Evolutionary conservation across 1,140 invertebrate species (phyloP).

Genomic region (Galleria mellonella): DNA sequence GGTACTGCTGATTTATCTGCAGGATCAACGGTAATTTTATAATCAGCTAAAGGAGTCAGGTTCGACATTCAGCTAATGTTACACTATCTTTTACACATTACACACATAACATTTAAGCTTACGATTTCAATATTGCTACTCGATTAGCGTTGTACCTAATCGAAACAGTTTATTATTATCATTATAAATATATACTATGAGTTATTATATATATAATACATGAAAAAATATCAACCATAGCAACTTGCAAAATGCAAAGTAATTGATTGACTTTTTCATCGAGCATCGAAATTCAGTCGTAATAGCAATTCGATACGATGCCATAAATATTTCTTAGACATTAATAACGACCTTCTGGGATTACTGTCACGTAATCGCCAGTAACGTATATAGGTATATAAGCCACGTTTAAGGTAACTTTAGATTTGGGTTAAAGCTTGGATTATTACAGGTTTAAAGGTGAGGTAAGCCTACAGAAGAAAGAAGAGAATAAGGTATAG

Average conservation of each 20-base stretch:
- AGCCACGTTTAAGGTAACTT: slow-evolving; percentile 63
- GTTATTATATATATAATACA: no score
- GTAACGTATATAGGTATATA: slow-evolving; percentile 14
- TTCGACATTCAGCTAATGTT: slow-evolving; percentile 18
- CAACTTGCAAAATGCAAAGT: slow-evolving; percentile 3
- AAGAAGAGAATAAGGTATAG: slow-evolving; percentile 16
- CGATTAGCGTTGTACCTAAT: background rate
- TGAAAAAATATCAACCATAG: no score
- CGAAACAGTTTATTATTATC: no score
- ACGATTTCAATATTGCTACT: background rate
- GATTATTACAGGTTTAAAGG: slow-evolving; percentile 26
- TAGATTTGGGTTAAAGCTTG: slow-evolving; percentile 12
- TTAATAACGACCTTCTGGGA: slow-evolving; percentile 19
- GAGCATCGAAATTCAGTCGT: slow-evolving; percentile 39
- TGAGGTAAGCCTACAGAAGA: slow-evolving; percentile 14
- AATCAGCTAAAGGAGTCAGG: slow-evolving; percentile 9
- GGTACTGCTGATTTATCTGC: background rate
- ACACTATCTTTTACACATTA: slow-evolving; percentile 10
- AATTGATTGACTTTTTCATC: slow-evolving; percentile 26
- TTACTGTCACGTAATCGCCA: slow-evolving; percentile 17
- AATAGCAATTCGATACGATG: slow-evolving; percentile 28
- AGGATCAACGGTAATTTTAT: slow-evolving; percentile 1
- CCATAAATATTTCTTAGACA: slow-evolving; percentile 23
- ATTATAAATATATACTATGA: no score
- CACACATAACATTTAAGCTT: no score